phyloP scores from a whole-genome alignment of 2,797 vertebrate genomes.

The Melanogrammus aeglefinus region DNA sequence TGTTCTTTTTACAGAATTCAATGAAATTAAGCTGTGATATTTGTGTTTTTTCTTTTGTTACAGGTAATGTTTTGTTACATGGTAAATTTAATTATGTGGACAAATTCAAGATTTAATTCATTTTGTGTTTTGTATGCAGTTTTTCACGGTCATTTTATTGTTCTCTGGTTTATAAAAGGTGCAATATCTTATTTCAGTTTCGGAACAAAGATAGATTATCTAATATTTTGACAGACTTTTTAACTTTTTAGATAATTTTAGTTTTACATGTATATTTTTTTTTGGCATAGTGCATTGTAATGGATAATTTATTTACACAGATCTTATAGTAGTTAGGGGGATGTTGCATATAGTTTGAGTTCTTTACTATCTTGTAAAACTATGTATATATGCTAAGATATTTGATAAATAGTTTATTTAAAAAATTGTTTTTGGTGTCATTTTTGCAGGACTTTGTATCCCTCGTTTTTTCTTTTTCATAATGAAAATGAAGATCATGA shows the following conservation, averaged over 20 bases:
- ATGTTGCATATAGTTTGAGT: slow-evolving; percentile 77
- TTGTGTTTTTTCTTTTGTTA: slow-evolving; percentile 73
- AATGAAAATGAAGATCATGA: slow-evolving; percentile 82
- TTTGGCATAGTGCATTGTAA: slow-evolving; percentile 74
- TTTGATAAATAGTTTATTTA: slow-evolving; percentile 98
- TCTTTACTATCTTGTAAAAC: slow-evolving; percentile 84
- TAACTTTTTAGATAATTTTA: slow-evolving; percentile 67
- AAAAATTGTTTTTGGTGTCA: slow-evolving; percentile 84
- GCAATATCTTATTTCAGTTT: slow-evolving; percentile 84
- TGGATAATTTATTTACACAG: slow-evolving; percentile 78
- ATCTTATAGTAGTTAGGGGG: slow-evolving; percentile 73
- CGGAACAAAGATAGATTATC: slow-evolving; percentile 81
- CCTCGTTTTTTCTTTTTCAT: slow-evolving; percentile 81
- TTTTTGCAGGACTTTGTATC: slow-evolving; percentile 84
- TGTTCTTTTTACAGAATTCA: slow-evolving; percentile 78
- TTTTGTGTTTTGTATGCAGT: slow-evolving; percentile 79
- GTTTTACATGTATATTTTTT: slow-evolving; percentile 72
- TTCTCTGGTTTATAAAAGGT: slow-evolving; percentile 82
- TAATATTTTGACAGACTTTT: slow-evolving; percentile 81
- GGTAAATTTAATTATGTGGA: slow-evolving; percentile 69
- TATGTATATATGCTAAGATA: slow-evolving; percentile 83
- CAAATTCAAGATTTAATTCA: slow-evolving; percentile 77
- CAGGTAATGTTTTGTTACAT: slow-evolving; percentile 74
- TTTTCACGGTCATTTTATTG: slow-evolving; percentile 83
- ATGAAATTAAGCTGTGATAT: slow-evolving; percentile 84